Evolutionary conservation across 1,140 invertebrate species (phyloP).

Genomic region (Drosophila parvula): DNA sequence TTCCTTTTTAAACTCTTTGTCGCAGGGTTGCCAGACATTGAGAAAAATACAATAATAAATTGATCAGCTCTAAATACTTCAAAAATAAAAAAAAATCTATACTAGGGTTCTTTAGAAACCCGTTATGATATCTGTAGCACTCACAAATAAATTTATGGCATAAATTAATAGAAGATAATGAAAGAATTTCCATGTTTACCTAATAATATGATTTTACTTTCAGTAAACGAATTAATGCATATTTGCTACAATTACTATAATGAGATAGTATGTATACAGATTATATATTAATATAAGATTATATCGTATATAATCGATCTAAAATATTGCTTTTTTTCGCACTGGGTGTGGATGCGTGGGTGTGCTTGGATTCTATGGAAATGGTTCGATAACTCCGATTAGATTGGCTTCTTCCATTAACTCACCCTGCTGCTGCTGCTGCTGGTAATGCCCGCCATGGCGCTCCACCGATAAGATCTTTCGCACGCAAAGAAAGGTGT

Average conservation of each 20-base stretch:
- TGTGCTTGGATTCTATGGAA: background rate
- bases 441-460: slow-evolving; percentile 6
- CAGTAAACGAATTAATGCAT: background rate
- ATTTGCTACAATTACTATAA: background rate
- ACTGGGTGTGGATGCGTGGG: background rate
- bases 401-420: background rate
- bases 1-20: too few species aligned
- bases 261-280: too few species aligned
- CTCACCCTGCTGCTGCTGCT: slow-evolving; percentile 3
- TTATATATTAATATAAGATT: background rate
- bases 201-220: background rate
- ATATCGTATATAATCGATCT: background rate
- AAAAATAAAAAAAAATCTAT: too few species aligned
- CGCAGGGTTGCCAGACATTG: too few species aligned
- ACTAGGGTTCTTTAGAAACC: too few species aligned
- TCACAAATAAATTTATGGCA: too few species aligned
- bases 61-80: too few species aligned
- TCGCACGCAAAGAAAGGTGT: background rate
- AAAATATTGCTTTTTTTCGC: background rate
- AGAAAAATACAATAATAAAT: too few species aligned
- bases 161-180: too few species aligned
- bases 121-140: too few species aligned
- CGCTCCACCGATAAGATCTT: slow-evolving; percentile 2
- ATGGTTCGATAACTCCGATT: slow-evolving; percentile 3
- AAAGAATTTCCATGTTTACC: too few species aligned